phyloP scores from a whole-genome alignment of 2,888 invertebrate species.

The Lobophora halterata region DNA sequence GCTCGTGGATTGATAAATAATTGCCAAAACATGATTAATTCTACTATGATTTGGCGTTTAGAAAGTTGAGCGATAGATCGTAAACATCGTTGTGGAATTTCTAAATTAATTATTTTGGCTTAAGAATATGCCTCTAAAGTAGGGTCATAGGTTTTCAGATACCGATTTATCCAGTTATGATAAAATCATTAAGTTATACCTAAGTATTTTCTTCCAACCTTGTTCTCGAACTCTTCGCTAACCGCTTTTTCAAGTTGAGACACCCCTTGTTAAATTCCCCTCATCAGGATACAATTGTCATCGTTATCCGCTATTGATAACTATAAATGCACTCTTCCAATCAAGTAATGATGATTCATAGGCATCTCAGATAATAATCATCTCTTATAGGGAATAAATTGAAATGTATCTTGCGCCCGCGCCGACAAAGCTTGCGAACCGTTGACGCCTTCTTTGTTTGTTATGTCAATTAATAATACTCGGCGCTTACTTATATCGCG shows the following conservation, averaged over 20 bases:
- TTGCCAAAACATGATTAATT: conserved; percentile 29
- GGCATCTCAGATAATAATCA: conserved; percentile 30
- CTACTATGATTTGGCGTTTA: conserved; percentile 22
- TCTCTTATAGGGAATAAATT: conserved; percentile 40
- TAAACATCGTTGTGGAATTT: conserved; percentile 10
- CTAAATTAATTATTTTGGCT: conserved; percentile 14
- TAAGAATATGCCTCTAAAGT: conserved; percentile 8
- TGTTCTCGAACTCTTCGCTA: conserved; percentile 9
- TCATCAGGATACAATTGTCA: conserved; percentile 12
- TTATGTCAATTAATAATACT: conserved; percentile 41
- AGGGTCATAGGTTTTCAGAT: conserved; percentile 2
- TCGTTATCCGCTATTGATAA: conserved; percentile 26
- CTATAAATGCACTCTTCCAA: conserved; percentile 25
- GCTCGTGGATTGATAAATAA: conserved; percentile 26
- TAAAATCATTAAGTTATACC: too few species aligned
- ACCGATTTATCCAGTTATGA: not conserved
- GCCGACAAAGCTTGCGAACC: conserved; percentile 40
- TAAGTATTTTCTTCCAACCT: too few species aligned
- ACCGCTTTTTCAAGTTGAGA: too few species aligned
- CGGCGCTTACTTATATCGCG: conserved; percentile 18
- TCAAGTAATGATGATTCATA: conserved; percentile 42
- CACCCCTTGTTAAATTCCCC: too few species aligned
- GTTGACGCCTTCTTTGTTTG: conserved; percentile 42
- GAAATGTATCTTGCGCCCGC: conserved; percentile 36
- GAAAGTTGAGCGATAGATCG: conserved; percentile 18